Percentiles rank a stretch among this genome's conserved stretches.
phyloP scores from a whole-genome alignment of 2,797 vertebrate genomes.

The Lagocephalus sceleratus region DNA sequence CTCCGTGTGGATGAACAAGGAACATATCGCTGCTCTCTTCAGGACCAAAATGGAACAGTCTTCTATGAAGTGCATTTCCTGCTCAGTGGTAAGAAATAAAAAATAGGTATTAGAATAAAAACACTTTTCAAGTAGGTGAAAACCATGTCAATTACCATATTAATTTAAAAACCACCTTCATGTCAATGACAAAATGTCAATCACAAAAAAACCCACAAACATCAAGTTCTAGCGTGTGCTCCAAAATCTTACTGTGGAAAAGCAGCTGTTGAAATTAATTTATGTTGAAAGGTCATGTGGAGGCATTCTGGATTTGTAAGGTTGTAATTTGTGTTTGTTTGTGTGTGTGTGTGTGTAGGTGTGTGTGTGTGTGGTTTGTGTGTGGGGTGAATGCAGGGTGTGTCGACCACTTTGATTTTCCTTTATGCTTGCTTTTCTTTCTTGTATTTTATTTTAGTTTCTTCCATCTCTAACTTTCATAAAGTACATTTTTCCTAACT shows the following conservation, averaged over 20 bases:
- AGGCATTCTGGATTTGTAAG: neutral
- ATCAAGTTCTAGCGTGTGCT: neutral
- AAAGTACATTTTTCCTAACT: too few species aligned
- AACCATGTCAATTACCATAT: too few species aligned
- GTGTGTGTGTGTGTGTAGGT: neutral
- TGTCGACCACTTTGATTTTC: slow-evolving; percentile 5
- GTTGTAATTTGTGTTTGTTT: neutral
- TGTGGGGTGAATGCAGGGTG: slow-evolving; percentile 4
- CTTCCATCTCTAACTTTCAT: neutral
- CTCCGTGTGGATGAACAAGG: slow-evolving; percentile 64
- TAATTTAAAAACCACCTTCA: too few species aligned
- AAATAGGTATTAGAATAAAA: neutral
- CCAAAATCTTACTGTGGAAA: slow-evolving; percentile 1
- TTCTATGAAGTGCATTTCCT: slow-evolving; percentile 60
- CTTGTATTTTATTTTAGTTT: neutral
- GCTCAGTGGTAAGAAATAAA: slow-evolving; percentile 57
- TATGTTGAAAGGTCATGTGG: slow-evolving; percentile 1
- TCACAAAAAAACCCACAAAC: neutral
- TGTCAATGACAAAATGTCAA: too few species aligned
- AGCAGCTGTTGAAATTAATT: neutral
- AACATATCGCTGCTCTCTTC: slow-evolving; percentile 69
- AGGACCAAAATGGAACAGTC: slow-evolving; percentile 44
- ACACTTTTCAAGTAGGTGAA: neutral
- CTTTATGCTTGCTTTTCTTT: neutral
- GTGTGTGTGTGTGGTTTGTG: slow-evolving; percentile 5